Evolutionary conservation across 2,113 vertebrate genomes (phyloP).

Genomic region (Ceyx cyanopectus): DNA sequence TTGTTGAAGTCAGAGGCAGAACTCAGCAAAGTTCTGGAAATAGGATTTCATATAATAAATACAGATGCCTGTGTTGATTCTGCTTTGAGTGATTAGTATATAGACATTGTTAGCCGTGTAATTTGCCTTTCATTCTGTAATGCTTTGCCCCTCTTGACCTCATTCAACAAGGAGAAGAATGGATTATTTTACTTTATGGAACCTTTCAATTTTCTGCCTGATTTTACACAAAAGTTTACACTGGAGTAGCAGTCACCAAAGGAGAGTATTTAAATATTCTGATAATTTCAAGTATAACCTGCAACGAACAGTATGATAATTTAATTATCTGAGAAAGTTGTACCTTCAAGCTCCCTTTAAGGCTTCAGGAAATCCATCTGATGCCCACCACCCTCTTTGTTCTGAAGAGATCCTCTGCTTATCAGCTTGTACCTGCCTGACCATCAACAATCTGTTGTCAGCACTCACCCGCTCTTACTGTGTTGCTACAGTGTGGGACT

Average conservation of each 20-base stretch:
- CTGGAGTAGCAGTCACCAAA: neutral
- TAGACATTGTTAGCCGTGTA: neutral
- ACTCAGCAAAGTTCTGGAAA: neutral
- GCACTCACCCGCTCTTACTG: no score
- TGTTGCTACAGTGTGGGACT: no score
- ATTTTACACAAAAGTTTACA: neutral
- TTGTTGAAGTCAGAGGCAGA: no score
- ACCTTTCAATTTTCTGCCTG: neutral
- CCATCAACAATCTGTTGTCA: no score
- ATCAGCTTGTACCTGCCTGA: no score
- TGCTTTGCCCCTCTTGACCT: neutral
- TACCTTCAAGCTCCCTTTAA: neutral
- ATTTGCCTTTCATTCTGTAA: neutral
- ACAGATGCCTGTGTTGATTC: neutral
- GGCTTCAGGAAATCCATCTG: neutral
- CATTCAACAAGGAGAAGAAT: neutral
- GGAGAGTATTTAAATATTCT: neutral
- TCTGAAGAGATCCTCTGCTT: neutral
- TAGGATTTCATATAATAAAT: neutral
- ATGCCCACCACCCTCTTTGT: accelerated
- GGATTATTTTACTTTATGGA: neutral
- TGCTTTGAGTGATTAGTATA: neutral
- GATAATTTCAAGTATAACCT: neutral
- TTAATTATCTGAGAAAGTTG: neutral
- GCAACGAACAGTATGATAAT: neutral